phyloP scores from a whole-genome alignment of 2,797 vertebrate species.

The Cynodonichthys magdalenae region DNA sequence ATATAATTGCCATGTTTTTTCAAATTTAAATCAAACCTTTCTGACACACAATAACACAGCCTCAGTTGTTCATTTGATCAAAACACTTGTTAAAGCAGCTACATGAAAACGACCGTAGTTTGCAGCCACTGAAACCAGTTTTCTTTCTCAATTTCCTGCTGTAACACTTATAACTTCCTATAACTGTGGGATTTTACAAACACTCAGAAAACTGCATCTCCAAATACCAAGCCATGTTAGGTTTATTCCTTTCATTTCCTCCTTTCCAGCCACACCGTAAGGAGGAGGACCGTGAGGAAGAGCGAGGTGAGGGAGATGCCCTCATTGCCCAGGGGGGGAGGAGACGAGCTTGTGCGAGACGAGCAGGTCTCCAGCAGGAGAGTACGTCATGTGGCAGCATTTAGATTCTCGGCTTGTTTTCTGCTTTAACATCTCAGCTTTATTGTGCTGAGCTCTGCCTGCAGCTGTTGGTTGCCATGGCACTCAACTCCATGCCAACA shows the following conservation, averaged over 20 bases:
- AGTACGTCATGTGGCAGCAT: conserved; percentile 75
- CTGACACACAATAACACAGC: background rate
- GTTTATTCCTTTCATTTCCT: background rate
- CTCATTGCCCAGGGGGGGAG: conserved; percentile 85
- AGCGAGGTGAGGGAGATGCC: conserved; percentile 92
- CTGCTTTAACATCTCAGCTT: conserved; percentile 13
- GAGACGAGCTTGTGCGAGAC: conserved; percentile 87
- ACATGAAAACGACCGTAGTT: too few relatives aligned
- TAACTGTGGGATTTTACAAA: too few relatives aligned
- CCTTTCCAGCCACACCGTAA: conserved; percentile 88
- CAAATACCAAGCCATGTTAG: background rate
- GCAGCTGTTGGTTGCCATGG: conserved; percentile 48
- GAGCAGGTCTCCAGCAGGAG: conserved; percentile 93
- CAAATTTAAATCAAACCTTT: background rate
- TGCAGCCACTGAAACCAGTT: too few relatives aligned
- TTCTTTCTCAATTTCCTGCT: too few relatives aligned
- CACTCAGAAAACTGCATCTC: background rate
- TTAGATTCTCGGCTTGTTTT: background rate
- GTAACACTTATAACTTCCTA: too few relatives aligned
- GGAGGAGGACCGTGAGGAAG: conserved; percentile 91
- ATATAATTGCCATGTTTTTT: background rate
- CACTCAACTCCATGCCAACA: conserved; percentile 22
- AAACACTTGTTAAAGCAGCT: too few relatives aligned
- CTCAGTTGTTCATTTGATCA: too few relatives aligned
- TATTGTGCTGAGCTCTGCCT: conserved; percentile 21